Base-by-base conservation (phyloP, 2,113 vertebrate genomes). In the Brachypodius melanocephalos region DNA sequence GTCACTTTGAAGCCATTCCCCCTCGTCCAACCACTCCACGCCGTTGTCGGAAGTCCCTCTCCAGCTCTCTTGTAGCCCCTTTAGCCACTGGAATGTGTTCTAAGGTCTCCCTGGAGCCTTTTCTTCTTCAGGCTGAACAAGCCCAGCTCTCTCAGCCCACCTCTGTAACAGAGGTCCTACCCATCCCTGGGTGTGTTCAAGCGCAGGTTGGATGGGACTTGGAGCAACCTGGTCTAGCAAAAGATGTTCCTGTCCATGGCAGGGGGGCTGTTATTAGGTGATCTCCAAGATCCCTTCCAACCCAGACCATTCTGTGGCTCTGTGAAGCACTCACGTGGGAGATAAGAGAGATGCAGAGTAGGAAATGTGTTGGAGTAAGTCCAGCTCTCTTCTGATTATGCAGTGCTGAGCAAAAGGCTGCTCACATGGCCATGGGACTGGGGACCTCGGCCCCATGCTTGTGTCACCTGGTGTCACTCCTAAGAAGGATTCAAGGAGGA, bases 261-360 rank as follows among this genome's bases (percentile, higher is more conserved):
- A 74, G 29, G 24, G 15, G 17, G 4, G 3, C 9, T 43, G 18
- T 38, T 20, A n/a, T 58, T 51, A 17, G 12, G 12, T 40, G 11
- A 61, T 40, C 29, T 68, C 61, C 32, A 32, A 9, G 18, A 28
- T 54, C 17, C 25, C 40, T 61, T 75, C 20, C 69, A 68, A 54
- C 24, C n/a, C n/a, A 75, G 19, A 46, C n/a, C 20, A 10, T 15
- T 54, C n/a, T 61, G 61, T 59, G 38, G 20, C 40, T 59, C 19
- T 82, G 31, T 46, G 54, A 67, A 89, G 40, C 38, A 20, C 16
- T n/a, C 1, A 4, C 0, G 0, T 12, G 8, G 31, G 45, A 77
- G 17, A 26, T 10, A 43, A 20, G 80, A 34, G n/a, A 0, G 0
- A 24, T 29, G 42, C 2, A 7, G 45, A 36, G 20, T 19, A 58